Conservation (phyloP, 92 coral and sea anemone species). For the Scolanthus callimorphus region DNA sequence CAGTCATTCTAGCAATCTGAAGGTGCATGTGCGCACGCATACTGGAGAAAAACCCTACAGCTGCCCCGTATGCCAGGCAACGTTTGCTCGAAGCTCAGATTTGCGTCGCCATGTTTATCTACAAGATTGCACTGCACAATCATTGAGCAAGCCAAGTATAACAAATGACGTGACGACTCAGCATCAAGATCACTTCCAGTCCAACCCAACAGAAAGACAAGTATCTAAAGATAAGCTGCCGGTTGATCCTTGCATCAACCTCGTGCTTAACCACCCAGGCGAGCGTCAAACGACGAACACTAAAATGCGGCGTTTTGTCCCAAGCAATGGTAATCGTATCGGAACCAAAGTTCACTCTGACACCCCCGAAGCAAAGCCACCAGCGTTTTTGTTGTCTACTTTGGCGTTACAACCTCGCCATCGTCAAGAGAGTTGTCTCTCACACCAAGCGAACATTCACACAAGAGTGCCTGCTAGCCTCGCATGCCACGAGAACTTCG, state of each 20-base stretch:
- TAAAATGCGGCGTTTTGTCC: neutral
- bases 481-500: no score
- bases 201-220: no score
- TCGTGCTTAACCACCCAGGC: no score
- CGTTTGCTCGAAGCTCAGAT: slow-evolving; percentile 42
- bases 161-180: slow-evolving; percentile 5
- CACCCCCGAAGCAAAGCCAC: slow-evolving; percentile 8
- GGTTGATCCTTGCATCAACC: no score
- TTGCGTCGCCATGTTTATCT: slow-evolving; percentile 31
- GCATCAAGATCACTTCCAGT: slow-evolving; percentile 29
- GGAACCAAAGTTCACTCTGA: no score
- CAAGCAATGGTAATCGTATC: no score
- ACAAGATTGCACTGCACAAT: slow-evolving; percentile 19
- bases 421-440: no score
- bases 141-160: neutral
- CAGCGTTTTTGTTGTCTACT: slow-evolving; percentile 31
- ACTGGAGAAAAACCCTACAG: slow-evolving; percentile 38
- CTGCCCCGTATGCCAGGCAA: slow-evolving; percentile 22
- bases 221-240: no score
- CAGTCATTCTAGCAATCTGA: slow-evolving; percentile 33
- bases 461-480: no score
- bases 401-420: slow-evolving; percentile 23
- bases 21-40: slow-evolving; percentile 36
- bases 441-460: no score
- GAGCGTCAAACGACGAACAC: no score